Conservation (phyloP, 2,888 invertebrate genomes). For the Deilephila porcellus region DNA sequence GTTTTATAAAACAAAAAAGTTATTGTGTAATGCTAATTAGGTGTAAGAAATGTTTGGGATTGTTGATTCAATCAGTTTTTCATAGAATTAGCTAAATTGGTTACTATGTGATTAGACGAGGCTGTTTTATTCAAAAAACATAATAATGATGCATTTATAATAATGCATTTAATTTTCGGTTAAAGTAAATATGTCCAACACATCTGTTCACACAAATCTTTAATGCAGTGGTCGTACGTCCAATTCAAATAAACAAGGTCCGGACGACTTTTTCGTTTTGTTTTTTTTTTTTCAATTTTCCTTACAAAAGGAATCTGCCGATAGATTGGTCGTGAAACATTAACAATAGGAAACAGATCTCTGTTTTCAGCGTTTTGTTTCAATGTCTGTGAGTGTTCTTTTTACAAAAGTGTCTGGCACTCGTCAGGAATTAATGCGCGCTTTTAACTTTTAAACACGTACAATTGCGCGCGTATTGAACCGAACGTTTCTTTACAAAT, state of each 20-base stretch:
- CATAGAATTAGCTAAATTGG: background rate
- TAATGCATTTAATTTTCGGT: background rate
- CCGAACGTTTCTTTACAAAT: too few species aligned
- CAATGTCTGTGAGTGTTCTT: background rate
- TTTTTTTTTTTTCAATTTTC: constrained; percentile 45
- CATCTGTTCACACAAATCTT: background rate
- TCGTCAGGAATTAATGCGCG: background rate
- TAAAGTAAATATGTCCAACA: background rate
- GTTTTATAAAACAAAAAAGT: constrained; percentile 45
- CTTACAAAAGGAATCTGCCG: constrained; percentile 39
- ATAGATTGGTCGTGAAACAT: constrained; percentile 44
- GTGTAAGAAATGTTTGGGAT: constrained; percentile 41
- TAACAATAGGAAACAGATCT: constrained; percentile 44
- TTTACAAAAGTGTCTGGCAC: background rate
- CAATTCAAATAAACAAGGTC: background rate
- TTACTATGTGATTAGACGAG: background rate
- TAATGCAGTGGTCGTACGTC: background rate
- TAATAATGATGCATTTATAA: background rate
- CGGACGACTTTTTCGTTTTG: constrained; percentile 14
- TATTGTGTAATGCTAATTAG: constrained; percentile 44
- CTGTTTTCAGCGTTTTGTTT: constrained; percentile 46
- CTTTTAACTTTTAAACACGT: background rate
- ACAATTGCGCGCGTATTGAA: too few species aligned
- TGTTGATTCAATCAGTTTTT: constrained; percentile 32
- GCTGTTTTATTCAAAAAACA: too few species aligned